Evolutionary conservation across 1,140 invertebrate genomes (phyloP).

Genomic region (Drosophila tsacasi): DNA sequence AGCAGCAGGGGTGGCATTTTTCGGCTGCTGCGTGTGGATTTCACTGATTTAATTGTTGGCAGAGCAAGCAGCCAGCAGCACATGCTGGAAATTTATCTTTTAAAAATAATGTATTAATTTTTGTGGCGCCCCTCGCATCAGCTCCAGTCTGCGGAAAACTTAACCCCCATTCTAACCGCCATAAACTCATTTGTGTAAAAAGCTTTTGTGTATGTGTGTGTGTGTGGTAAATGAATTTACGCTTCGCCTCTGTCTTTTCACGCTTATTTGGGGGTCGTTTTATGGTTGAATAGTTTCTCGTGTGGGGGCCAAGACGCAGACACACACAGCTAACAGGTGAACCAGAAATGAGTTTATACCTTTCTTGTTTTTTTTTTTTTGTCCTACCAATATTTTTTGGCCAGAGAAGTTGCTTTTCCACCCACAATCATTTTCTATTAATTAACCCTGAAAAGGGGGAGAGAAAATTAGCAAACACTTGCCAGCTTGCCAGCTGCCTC

Average conservation of each 20-base stretch:
- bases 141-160: constrained; percentile 1
- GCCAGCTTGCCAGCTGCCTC: constrained; percentile 43
- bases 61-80: constrained; percentile 19
- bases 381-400: constrained; percentile 49
- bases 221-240: constrained; percentile 77
- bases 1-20: constrained; percentile 8
- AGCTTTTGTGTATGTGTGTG: constrained; percentile 59
- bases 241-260: constrained; percentile 51
- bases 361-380: constrained; percentile 1
- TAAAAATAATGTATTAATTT: constrained; percentile 84
- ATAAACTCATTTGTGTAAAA: constrained; percentile 83
- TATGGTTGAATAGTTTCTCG: constrained; percentile 76
- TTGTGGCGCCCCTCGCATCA: constrained; percentile 50
- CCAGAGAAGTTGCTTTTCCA: constrained; percentile 9
- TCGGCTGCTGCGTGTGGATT: constrained; percentile 74
- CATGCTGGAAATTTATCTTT: constrained; percentile 78
- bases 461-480: constrained; percentile 78
- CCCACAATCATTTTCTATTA: constrained; percentile 79
- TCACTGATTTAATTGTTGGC: constrained; percentile 81
- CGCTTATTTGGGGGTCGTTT: constrained; percentile 59
- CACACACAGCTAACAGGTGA: constrained; percentile 47
- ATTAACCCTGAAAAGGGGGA: constrained; percentile 73
- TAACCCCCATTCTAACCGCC: constrained; percentile 28
- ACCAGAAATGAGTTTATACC: constrained; percentile 42
- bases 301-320: constrained; percentile 50